Conservation (phyloP, 2,797 vertebrate genomes). For the Naso thynnoides region DNA sequence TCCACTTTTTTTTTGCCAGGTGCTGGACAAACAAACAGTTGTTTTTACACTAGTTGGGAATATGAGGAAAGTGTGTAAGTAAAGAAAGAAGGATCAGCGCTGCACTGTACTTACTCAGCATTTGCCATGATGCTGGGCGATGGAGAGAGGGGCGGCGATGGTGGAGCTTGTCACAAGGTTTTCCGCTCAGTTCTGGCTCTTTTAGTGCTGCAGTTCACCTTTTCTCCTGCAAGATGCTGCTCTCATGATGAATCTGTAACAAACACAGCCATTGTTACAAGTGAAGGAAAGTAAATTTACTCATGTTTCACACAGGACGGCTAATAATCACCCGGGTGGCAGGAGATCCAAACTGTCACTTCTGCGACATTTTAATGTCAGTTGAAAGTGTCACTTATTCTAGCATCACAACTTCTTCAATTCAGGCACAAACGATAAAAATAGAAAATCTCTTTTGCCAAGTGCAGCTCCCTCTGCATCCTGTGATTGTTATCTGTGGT, state of each 20-base stretch:
- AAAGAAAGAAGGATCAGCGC: background rate
- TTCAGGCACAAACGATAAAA: background rate
- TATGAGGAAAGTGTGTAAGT: constrained; percentile 2
- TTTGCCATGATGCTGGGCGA: constrained; percentile 75
- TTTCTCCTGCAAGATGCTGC: constrained; percentile 56
- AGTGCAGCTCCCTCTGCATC: background rate
- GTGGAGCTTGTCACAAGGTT: constrained; percentile 44
- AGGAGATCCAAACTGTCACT: background rate
- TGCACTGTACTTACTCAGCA: constrained; percentile 74
- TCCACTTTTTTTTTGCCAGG: no score
- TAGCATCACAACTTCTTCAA: background rate
- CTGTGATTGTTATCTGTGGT: background rate
- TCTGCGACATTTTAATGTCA: background rate
- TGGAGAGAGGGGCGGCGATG: constrained; percentile 38
- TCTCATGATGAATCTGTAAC: constrained; percentile 71
- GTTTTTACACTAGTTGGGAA: background rate
- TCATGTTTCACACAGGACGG: background rate
- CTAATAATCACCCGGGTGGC: background rate
- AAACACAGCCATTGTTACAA: constrained; percentile 1
- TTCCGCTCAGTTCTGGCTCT: constrained; percentile 48
- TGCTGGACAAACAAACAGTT: background rate
- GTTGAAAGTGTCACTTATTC: background rate
- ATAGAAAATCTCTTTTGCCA: accelerated
- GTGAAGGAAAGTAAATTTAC: background rate
- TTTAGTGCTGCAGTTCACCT: constrained; percentile 60